Percentiles rank a stretch among this genome's conserved stretches.
phyloP scores from a whole-genome alignment of 2,113 vertebrate genomes.

The Chitala chitala region DNA sequence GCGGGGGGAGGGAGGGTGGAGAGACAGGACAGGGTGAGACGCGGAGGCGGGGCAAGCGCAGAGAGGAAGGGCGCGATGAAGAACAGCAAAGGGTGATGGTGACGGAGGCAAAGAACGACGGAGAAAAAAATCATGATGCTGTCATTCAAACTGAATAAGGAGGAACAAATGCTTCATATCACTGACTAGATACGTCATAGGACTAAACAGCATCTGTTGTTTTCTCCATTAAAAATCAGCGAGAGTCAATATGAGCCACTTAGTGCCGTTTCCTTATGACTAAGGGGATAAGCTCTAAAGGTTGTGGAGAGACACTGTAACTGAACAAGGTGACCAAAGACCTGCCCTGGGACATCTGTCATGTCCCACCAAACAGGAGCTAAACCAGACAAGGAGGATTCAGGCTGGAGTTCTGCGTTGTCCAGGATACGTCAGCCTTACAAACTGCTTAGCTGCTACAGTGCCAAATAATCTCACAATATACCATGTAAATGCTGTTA shows the following conservation, averaged over 20 bases:
- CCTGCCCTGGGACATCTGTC: background rate
- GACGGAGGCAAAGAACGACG: conserved; percentile 35
- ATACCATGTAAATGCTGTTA: too few species aligned
- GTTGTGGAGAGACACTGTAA: background rate
- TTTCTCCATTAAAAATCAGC: background rate
- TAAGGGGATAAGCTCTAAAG: background rate
- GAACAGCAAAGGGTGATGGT: too few species aligned
- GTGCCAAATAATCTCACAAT: too few species aligned
- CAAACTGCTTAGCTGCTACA: too few species aligned
- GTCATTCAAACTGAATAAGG: background rate
- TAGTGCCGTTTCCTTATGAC: too few species aligned
- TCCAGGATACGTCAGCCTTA: too few species aligned
- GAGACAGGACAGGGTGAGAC: conserved; percentile 14
- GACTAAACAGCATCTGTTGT: background rate
- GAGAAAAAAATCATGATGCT: background rate
- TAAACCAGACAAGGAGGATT: too few species aligned
- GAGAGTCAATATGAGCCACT: too few species aligned
- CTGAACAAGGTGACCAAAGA: background rate
- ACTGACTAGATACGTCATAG: too few species aligned
- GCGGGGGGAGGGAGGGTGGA: background rate
- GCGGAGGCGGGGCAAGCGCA: background rate
- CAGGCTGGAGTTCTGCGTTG: too few species aligned
- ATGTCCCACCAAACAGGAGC: too few species aligned
- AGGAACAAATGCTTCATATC: too few species aligned
- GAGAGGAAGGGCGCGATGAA: conserved; percentile 5